Evolutionary conservation across 1,140 invertebrate species (phyloP).

Genomic region (Pectinophora gossypiella): DNA sequence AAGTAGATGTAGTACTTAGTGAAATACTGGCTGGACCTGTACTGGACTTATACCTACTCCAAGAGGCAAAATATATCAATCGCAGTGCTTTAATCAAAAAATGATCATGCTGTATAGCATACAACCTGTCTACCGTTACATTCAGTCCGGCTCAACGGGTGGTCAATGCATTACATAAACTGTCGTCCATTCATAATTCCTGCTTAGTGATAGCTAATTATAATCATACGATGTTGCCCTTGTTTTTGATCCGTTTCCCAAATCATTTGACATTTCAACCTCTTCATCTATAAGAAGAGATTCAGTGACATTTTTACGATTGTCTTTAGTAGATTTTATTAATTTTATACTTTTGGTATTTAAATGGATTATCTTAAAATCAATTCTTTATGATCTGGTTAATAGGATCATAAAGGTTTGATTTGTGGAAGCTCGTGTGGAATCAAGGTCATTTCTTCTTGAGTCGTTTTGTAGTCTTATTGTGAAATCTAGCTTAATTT

Average conservation of each 20-base stretch:
- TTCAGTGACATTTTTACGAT: neutral
- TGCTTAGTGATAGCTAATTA: neutral
- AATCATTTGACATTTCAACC: neutral
- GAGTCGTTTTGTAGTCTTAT: neutral
- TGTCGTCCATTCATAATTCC: constrained; percentile 1
- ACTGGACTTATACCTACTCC: too few species aligned
- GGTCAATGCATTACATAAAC: too few species aligned
- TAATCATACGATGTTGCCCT: constrained; percentile 1
- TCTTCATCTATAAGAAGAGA: neutral
- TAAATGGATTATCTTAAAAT: neutral
- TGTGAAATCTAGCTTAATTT: neutral
- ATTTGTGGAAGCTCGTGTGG: neutral
- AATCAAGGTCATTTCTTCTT: neutral
- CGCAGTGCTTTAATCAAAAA: too few species aligned
- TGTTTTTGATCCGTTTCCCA: neutral
- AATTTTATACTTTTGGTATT: too few species aligned
- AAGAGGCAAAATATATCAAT: too few species aligned
- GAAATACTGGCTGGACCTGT: too few species aligned
- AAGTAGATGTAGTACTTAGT: too few species aligned
- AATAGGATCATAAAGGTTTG: neutral
- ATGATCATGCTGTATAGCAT: too few species aligned
- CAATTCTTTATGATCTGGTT: neutral
- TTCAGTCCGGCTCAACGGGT: too few species aligned
- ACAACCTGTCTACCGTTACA: too few species aligned
- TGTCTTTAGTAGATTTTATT: too few species aligned